Evolutionary conservation across 2,888 invertebrate species (phyloP).

Genomic region (Pterostichus niger): DNA sequence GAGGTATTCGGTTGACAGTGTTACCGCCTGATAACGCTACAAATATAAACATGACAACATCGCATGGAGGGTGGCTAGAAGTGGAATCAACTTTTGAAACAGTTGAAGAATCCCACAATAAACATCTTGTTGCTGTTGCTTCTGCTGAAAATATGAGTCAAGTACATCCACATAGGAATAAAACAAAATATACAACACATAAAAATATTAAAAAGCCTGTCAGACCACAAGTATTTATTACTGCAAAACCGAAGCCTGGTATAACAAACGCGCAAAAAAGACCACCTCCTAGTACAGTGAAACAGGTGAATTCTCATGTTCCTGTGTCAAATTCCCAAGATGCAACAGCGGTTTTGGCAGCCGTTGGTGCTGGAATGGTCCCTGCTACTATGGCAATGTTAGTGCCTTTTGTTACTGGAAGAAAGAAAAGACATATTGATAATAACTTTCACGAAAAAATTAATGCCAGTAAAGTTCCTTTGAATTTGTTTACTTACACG

Average conservation of each 20-base stretch:
- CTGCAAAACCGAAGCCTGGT: slow-evolving; percentile 36
- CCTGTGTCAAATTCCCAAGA: slow-evolving; percentile 74
- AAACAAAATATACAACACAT: slow-evolving; percentile 20
- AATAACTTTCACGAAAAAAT: slow-evolving; percentile 4
- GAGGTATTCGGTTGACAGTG: slow-evolving; percentile 82
- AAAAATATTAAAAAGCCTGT: slow-evolving; percentile 48
- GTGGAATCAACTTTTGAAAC: slow-evolving; percentile 86
- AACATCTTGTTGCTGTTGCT: slow-evolving; percentile 67
- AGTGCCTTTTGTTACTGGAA: slow-evolving; percentile 87
- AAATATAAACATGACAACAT: slow-evolving; percentile 82
- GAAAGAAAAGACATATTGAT: slow-evolving; percentile 73
- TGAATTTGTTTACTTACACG: slow-evolving; percentile 21
- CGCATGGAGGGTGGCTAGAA: slow-evolving; percentile 87
- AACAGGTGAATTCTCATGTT: slow-evolving; percentile 8
- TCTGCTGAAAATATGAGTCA: slow-evolving; percentile 14
- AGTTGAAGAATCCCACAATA: slow-evolving; percentile 81
- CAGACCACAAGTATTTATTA: slow-evolving; percentile 33
- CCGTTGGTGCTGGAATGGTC: slow-evolving; percentile 88
- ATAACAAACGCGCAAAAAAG: slow-evolving; percentile 26
- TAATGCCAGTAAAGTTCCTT: slow-evolving; percentile 22
- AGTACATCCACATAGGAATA: background rate
- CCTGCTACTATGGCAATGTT: slow-evolving; percentile 91
- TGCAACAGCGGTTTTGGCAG: slow-evolving; percentile 84
- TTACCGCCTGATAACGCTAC: slow-evolving; percentile 84
- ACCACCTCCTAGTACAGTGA: slow-evolving; percentile 27